Base-by-base conservation (phyloP, 2,888 invertebrate genomes). In the Exephanes ischioxanthus region DNA sequence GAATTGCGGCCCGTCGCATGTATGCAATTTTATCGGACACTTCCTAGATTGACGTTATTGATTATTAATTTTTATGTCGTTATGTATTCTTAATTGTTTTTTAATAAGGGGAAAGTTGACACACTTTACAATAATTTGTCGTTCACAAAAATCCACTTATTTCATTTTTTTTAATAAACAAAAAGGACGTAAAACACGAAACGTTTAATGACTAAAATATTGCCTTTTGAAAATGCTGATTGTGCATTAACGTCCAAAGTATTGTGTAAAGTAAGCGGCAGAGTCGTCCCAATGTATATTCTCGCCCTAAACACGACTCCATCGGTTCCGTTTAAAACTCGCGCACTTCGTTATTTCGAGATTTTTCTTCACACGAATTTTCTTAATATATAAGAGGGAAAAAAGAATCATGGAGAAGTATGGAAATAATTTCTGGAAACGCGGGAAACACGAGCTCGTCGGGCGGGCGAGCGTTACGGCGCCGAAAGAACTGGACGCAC, bases 361-460 rank as follows among this genome's bases (percentile, higher is more conserved):
- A 19, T 53, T 53, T 30, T 16, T 53, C 26, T 48, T 30, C 1
- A 0, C 14, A 68, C 9, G 26, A 33, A 66, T 19, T 33, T 19
- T 55, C 1, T 55, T 48, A 41, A 41, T 41, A 41, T 41, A 41
- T 11, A 11, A 41, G 41, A 3, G 14, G 16, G 16, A 3, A 48
- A 16, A 48, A 48, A 14, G 4, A 45, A 45, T 3, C 45, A 53
- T 51, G 37, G 41, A 33, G 45, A 68, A 58, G 58, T 33, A 63
- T n/a, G 2, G 66, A 37, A 33, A 75, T 33, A 19, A 55, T 67
- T 55, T 48, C 22, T 55, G 41, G 67, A 55, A 53, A 19, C 22
- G 63, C 55, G 70, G 30, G 71, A 76, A 77, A 55, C 19, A 76
- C 51, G 41, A 33, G 70, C 37, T 61, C 68, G 51, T 63, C 70